These are phyloP conservation scores for Epirrita christyi DNA, from an alignment of 2,888 invertebrate genomes.

Conservation along the genomic window DNA sequence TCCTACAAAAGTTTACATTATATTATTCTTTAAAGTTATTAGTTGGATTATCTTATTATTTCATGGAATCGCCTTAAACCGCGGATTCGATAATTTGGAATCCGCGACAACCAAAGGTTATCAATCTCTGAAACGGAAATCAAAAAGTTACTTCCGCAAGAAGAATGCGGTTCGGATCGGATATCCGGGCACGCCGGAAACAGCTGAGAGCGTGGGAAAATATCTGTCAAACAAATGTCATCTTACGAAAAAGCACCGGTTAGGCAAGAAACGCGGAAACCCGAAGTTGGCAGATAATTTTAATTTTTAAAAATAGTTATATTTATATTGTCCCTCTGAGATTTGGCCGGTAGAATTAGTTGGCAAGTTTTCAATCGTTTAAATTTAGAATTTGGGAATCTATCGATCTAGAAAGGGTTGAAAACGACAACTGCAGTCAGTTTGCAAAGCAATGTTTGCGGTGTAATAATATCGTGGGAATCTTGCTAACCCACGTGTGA, in stretches of 20 bases:
- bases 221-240: conserved; percentile 6
- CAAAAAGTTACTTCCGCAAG: conserved; percentile 9
- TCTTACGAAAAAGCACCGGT: neutral
- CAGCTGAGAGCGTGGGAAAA: conserved; percentile 10
- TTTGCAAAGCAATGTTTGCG: conserved; percentile 27
- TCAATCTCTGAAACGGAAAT: conserved; percentile 3
- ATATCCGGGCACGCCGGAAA: conserved; percentile 23
- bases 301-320: neutral
- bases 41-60: too few species aligned
- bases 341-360: conserved; percentile 44
- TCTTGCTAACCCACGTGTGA: conserved; percentile 44
- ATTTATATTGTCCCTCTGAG: neutral
- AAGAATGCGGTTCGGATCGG: neutral
- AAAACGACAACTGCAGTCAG: conserved; percentile 35
- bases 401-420: conserved; percentile 38
- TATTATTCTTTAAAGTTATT: too few species aligned
- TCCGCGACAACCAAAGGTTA: conserved; percentile 10
- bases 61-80: too few species aligned
- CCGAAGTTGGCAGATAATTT: neutral
- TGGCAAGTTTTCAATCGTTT: conserved; percentile 70
- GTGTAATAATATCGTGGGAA: conserved; percentile 25
- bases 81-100: neutral
- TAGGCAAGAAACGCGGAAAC: neutral
- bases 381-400: conserved; percentile 58
- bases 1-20: too few species aligned